phyloP scores from a whole-genome alignment of 2,113 vertebrate genomes.

The Dolichotis patagonum region DNA sequence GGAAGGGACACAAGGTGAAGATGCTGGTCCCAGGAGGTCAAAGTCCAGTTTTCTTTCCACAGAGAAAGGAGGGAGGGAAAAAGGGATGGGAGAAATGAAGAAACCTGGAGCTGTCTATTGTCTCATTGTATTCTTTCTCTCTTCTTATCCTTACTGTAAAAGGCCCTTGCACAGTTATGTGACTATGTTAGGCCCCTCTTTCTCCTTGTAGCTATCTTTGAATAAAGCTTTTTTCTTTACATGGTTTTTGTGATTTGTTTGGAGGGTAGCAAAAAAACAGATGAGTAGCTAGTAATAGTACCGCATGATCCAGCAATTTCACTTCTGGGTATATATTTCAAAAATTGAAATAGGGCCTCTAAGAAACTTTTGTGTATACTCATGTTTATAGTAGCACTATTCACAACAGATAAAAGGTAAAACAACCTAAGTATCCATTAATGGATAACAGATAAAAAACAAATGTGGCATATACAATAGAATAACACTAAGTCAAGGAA shows the following conservation, averaged over 20 bases:
- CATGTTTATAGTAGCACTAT: background rate
- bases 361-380: background rate
- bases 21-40: background rate
- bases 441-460: background rate
- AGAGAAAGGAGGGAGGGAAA: background rate
- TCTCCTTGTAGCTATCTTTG: background rate
- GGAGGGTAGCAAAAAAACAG: background rate
- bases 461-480: background rate
- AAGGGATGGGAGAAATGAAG: background rate
- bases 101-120: background rate
- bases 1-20: background rate
- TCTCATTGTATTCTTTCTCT: background rate
- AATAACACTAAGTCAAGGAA: constrained; percentile 16
- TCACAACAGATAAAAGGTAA: constrained; percentile 12
- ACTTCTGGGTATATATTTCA: background rate
- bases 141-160: background rate
- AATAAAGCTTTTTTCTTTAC: background rate
- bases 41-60: background rate
- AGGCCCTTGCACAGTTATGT: background rate
- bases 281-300: background rate
- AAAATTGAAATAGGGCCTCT: background rate
- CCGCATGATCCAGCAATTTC: background rate
- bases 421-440: background rate
- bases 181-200: background rate
- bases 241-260: background rate